Conservation (phyloP, 2,113 vertebrate species). For the Perccottus glenii region DNA sequence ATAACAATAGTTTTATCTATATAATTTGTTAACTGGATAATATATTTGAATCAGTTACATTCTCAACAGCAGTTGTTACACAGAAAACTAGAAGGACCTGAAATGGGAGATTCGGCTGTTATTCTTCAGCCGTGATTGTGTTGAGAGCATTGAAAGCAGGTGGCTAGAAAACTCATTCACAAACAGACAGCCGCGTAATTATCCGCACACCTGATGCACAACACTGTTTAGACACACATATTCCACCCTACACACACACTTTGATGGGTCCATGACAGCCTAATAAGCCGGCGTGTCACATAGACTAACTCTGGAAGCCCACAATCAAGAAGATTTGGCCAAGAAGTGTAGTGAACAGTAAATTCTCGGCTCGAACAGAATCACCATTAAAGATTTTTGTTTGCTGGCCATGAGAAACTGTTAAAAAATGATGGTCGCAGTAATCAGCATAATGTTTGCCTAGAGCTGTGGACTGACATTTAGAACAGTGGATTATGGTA, state of each 20-base stretch:
- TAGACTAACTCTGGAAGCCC: constrained; percentile 51
- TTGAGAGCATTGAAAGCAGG: constrained; percentile 25
- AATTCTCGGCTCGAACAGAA: constrained; percentile 22
- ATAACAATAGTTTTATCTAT: constrained; percentile 5
- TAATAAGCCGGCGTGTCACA: constrained; percentile 47
- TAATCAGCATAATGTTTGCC: constrained; percentile 67
- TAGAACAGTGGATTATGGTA: constrained; percentile 64
- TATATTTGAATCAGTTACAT: background rate
- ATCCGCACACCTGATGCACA: constrained; percentile 30
- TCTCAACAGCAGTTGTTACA: background rate
- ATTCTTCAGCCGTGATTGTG: constrained; percentile 25
- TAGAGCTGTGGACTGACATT: constrained; percentile 66
- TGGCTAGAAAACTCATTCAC: constrained; percentile 39
- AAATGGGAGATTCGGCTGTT: background rate
- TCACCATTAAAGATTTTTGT: constrained; percentile 43
- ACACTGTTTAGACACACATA: constrained; percentile 2
- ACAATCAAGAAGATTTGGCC: constrained; percentile 47
- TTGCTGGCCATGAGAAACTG: constrained; percentile 45
- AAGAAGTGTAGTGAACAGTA: constrained; percentile 35
- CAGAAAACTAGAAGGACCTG: background rate
- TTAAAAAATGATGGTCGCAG: constrained; percentile 55
- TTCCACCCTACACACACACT: constrained; percentile 1
- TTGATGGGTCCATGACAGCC: constrained; percentile 45
- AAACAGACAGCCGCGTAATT: constrained; percentile 39
- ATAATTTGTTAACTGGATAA: background rate